Percentiles rank a stretch among this genome's conserved stretches.
phyloP scores from a whole-genome alignment of 2,888 invertebrate genomes.

The Cosmia trapezina region DNA sequence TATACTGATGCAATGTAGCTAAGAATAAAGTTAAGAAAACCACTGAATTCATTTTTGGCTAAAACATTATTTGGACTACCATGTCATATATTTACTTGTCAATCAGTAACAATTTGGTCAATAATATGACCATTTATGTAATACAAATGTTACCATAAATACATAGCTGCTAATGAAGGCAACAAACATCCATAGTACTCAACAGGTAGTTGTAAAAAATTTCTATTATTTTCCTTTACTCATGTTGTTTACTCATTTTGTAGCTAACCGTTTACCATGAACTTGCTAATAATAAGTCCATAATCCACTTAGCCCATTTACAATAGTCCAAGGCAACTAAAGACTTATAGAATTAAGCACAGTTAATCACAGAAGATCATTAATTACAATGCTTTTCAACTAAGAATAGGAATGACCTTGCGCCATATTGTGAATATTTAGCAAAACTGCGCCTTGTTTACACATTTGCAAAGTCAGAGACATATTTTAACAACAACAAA shows the following conservation, averaged over 20 bases:
- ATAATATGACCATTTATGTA: background rate
- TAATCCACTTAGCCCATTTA: constrained; percentile 20
- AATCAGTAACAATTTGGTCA: background rate
- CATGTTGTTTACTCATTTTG: too few relatives aligned
- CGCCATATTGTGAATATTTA: too few relatives aligned
- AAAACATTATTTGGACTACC: background rate
- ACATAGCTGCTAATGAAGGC: background rate
- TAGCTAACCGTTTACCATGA: constrained; percentile 5
- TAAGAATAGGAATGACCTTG: too few relatives aligned
- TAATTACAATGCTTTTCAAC: too few relatives aligned
- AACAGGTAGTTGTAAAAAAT: background rate
- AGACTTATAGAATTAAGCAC: background rate
- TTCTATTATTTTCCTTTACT: constrained; percentile 7
- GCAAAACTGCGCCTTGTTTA: too few relatives aligned
- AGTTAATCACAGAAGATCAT: background rate
- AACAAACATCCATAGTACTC: background rate
- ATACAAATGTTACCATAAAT: background rate
- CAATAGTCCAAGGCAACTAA: constrained; percentile 6
- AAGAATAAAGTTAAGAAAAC: background rate
- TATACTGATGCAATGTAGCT: constrained; percentile 12
- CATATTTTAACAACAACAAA: too few relatives aligned
- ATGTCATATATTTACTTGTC: too few relatives aligned
- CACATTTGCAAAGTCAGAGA: too few relatives aligned
- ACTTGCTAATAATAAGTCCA: constrained; percentile 11
- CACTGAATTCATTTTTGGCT: background rate